Percentiles rank a stretch among this genome's conserved stretches.
phyloP scores from a whole-genome alignment of 2,113 vertebrate genomes.

The Capreolus pygargus region DNA sequence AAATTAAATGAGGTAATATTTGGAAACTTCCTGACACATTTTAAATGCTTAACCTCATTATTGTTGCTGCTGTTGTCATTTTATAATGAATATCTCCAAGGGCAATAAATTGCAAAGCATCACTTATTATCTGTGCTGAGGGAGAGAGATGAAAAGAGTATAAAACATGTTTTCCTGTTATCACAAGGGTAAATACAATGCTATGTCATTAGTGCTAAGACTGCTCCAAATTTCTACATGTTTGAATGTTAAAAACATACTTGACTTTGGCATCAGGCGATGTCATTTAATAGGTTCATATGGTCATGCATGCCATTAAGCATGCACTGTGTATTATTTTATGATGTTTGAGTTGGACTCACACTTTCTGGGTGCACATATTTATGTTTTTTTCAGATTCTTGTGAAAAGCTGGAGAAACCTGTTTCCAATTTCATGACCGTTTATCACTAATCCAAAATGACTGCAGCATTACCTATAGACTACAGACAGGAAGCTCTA shows the following conservation, averaged over 20 bases:
- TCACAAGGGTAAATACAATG: slow-evolving; percentile 51
- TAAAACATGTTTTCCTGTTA: background rate
- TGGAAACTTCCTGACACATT: background rate
- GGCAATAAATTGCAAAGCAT: background rate
- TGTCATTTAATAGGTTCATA: slow-evolving; percentile 83
- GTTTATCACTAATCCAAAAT: slow-evolving; percentile 85
- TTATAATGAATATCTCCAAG: background rate
- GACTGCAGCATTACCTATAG: slow-evolving; percentile 84
- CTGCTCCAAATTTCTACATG: slow-evolving; percentile 63
- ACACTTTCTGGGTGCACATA: slow-evolving; percentile 80
- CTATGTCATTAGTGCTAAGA: slow-evolving; percentile 59
- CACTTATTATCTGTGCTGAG: background rate
- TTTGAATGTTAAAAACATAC: slow-evolving; percentile 75
- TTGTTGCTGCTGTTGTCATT: background rate
- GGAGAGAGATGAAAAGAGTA: background rate
- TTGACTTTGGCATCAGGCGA: slow-evolving; percentile 82
- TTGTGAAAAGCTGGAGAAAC: slow-evolving; percentile 79
- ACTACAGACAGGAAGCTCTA: slow-evolving; percentile 81
- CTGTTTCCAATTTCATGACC: slow-evolving; percentile 85
- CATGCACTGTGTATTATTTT: slow-evolving; percentile 86
- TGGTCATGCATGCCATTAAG: slow-evolving; percentile 77
- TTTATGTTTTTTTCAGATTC: slow-evolving; percentile 83
- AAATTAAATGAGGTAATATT: background rate
- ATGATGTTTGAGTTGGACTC: slow-evolving; percentile 87
- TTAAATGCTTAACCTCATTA: background rate